These are phyloP conservation scores for Calephelis perditalis DNA, from an alignment of 2,888 invertebrate species.

Conservation along the genomic window DNA sequence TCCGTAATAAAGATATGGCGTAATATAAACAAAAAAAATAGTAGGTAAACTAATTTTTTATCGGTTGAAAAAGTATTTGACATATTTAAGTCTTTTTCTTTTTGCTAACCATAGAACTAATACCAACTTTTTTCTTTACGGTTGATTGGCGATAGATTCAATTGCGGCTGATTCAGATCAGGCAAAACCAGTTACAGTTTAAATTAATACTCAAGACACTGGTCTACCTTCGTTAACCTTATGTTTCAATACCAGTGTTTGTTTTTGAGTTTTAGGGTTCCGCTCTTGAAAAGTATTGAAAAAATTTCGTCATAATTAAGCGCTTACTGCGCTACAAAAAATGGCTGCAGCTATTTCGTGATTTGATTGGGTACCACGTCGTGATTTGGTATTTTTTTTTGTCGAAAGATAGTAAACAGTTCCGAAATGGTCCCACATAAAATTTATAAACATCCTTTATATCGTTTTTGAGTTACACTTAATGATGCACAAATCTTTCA, in stretches of 20 bases:
- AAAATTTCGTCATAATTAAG: no score
- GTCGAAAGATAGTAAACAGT: accelerated
- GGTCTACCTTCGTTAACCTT: conserved; percentile 39
- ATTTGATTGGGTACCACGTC: no score
- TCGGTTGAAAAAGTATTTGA: background rate
- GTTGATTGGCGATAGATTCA: conserved; percentile 30
- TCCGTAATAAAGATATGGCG: no score
- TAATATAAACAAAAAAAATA: no score
- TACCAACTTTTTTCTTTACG: conserved; percentile 18
- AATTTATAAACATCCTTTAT: no score
- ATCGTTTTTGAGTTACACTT: no score
- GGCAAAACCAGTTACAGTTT: conserved; percentile 34
- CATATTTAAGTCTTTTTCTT: conserved; percentile 7
- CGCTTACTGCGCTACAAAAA: no score
- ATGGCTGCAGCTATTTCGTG: no score
- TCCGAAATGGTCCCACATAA: no score
- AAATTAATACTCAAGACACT: conserved; percentile 38
- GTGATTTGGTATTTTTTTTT: no score
- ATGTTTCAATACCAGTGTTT: conserved; percentile 32
- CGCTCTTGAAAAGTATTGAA: no score
- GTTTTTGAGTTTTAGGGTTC: conserved; percentile 22
- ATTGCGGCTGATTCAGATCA: conserved; percentile 28
- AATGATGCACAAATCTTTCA: no score
- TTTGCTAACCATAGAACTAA: background rate
- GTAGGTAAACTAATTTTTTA: background rate